These are phyloP conservation scores for Sus scrofa DNA, from an alignment of 2,113 vertebrate genomes.

Conservation along the genomic window DNA sequence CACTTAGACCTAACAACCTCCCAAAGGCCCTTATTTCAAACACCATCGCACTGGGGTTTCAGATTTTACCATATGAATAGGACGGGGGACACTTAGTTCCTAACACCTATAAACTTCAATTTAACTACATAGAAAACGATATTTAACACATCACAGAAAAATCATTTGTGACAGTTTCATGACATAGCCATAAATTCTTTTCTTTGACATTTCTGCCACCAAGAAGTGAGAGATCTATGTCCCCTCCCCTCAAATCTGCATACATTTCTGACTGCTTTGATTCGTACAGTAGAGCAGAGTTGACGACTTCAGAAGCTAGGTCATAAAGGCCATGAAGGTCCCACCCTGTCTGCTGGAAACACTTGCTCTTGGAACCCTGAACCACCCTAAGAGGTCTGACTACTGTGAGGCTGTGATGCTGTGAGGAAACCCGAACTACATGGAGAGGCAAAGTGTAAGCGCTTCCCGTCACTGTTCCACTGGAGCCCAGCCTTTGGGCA, in stretches of 20 bases:
- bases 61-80: neutral
- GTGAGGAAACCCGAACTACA: neutral
- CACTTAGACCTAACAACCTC: neutral
- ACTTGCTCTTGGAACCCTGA: neutral
- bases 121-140: neutral
- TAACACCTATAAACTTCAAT: neutral
- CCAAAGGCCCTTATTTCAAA: neutral
- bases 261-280: neutral
- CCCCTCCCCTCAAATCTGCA: neutral
- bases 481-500: neutral
- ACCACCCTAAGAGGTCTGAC: neutral
- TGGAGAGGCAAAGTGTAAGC: neutral
- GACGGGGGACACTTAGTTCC: neutral
- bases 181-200: neutral
- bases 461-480: neutral
- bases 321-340: neutral
- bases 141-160: neutral
- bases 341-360: neutral
- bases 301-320: neutral
- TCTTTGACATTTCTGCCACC: neutral
- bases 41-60: neutral
- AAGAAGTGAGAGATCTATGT: neutral
- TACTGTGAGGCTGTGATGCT: neutral
- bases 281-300: neutral
- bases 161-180: neutral